Conservation (phyloP, 2,888 invertebrate genomes). For the Tanaodytes sp. region DNA sequence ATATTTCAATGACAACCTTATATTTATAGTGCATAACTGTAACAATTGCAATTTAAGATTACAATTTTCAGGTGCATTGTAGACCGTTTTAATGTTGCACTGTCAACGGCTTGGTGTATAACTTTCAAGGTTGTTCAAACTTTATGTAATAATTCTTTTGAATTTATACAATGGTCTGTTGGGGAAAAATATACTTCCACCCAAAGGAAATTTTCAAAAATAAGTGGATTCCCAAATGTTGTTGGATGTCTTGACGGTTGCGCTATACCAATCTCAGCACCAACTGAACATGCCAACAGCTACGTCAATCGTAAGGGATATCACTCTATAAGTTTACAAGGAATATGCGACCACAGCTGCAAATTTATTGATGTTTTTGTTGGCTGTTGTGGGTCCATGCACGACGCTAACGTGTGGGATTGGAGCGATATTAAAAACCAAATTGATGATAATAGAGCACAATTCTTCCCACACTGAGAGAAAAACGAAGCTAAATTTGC, state of each 20-base stretch:
- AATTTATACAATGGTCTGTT: constrained; percentile 14
- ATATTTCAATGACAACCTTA: too few relatives aligned
- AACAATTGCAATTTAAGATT: too few relatives aligned
- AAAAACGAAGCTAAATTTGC: too few relatives aligned
- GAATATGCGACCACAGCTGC: background rate
- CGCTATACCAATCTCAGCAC: constrained; percentile 13
- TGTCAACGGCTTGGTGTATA: background rate
- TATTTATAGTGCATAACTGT: too few relatives aligned
- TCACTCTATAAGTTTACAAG: constrained; percentile 24
- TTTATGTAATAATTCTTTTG: background rate
- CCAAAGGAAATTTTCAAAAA: background rate
- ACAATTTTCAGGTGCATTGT: constrained; percentile 30
- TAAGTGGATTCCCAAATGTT: constrained; percentile 17
- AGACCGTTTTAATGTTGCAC: constrained; percentile 13
- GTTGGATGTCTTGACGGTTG: constrained; percentile 23
- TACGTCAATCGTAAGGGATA: constrained; percentile 27
- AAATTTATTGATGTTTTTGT: constrained; percentile 8
- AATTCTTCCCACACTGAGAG: constrained; percentile 7
- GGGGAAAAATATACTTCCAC: background rate
- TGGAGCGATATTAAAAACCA: constrained; percentile 1
- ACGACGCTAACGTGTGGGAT: constrained; percentile 21
- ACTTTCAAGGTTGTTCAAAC: background rate
- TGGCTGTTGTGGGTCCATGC: constrained; percentile 20
- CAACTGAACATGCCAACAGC: constrained; percentile 5
- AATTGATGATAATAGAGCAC: background rate